Base-by-base conservation (phyloP, 2,888 invertebrate genomes). In the Rhaphigaster nebulosa region DNA sequence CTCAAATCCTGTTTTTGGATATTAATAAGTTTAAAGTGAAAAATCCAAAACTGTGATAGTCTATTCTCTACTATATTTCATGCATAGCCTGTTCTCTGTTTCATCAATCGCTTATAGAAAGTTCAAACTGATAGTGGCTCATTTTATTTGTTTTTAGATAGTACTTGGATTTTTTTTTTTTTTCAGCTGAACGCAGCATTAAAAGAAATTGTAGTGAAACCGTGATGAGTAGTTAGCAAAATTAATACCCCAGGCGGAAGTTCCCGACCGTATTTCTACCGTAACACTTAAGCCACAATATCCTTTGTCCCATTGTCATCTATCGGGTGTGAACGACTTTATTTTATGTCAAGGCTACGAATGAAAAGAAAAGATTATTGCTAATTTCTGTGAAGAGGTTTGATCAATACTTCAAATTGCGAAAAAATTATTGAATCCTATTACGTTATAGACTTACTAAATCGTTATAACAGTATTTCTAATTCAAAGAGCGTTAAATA, bases 241-340 rank as follows among this genome's bases (percentile, higher is more conserved):
- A 60, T 15, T n/a, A 65, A 76, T 38, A 20, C 34, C 29, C 20
- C 34, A 76, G 23, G 6, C 70, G 34, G 70, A 76, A 76, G 34
- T 76, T 38, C 23, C 70, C 38, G 70, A 18, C 65, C 65, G 60
- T 65, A 65, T 65, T 65, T 65, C 60, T 29, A 70, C 34, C 70
- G 70, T 76, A 76, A 76, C 34, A 76, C 70, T 76, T 76, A 20
- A 23, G 70, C 34, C 70, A 76, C 70, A 76, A 76, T 76, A 76
- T 76, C 70, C 38, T 76, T 76, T 76, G 70, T 76, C 29, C 70
- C 70, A 76, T 76, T 76, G 70, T 76, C 70, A 76, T 2, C 15
- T 38, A 76, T 20, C 4, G 70, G 70, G 70, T 76, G 70, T 76
- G 65, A 76, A 76, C 70, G 70, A 38, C 70, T 76, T 76, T 10